Evolutionary conservation across 2,113 vertebrate genomes (phyloP).

Genomic region (Neolamprologus sp.): DNA sequence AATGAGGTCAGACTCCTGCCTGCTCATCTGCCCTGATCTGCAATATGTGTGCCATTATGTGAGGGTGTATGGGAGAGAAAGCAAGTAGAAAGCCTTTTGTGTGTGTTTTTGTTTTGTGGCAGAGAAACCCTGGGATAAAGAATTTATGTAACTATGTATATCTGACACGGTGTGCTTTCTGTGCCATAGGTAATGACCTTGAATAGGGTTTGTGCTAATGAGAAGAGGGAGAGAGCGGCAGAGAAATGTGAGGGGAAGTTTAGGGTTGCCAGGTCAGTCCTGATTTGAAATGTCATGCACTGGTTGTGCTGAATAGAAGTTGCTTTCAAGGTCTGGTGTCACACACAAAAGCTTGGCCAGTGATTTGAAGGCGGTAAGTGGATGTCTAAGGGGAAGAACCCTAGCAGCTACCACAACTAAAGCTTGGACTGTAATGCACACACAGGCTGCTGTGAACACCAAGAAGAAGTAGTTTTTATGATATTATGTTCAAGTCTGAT

Average conservation of each 20-base stretch:
- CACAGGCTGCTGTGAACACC: neutral
- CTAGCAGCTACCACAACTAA: neutral
- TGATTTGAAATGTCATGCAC: conserved; percentile 49
- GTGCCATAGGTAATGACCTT: conserved; percentile 33
- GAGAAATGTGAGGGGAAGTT: neutral
- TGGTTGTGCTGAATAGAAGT: conserved; percentile 56
- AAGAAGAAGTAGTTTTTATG: neutral
- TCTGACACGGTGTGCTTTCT: neutral
- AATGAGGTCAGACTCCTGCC: conserved; percentile 51
- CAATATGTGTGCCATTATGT: conserved; percentile 13
- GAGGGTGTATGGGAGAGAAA: neutral
- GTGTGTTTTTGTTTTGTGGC: neutral
- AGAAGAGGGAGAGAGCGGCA: neutral
- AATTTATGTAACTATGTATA: neutral
- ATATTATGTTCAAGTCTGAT: neutral
- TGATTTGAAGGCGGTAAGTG: conserved; percentile 18
- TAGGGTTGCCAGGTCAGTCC: conserved; percentile 14
- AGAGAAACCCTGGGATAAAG: neutral
- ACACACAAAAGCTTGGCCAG: conserved; percentile 13
- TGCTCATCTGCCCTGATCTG: conserved; percentile 18
- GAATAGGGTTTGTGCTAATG: conserved; percentile 33
- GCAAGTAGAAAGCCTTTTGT: neutral
- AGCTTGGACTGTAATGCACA: neutral
- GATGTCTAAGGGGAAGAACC: neutral
- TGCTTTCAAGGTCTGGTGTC: conserved; percentile 22